Evolutionary conservation across 2,888 invertebrate species (phyloP).

Genomic region (Synergus itoensis): DNA sequence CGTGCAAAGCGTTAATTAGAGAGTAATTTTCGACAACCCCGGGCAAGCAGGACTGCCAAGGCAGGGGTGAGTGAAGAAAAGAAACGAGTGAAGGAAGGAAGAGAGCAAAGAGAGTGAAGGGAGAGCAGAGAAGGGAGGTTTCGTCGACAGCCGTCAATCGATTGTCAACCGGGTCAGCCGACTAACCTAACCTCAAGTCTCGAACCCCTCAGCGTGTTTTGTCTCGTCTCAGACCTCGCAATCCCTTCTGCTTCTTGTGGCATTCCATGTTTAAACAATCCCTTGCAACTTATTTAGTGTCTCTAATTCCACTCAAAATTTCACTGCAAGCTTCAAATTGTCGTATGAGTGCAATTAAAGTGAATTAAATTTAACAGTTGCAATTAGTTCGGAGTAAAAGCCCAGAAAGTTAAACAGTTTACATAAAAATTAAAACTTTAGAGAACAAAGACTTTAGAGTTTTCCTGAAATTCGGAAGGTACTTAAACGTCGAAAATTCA

Average conservation of each 20-base stretch:
- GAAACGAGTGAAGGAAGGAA: conserved; percentile 53
- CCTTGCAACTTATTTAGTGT: conserved; percentile 44
- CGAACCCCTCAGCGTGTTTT: conserved; percentile 52
- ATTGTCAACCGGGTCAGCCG: conserved; percentile 78
- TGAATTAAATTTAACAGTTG: background rate
- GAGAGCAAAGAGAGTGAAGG: conserved; percentile 52
- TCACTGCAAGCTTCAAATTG: background rate
- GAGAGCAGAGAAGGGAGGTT: conserved; percentile 68
- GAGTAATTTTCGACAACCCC: conserved; percentile 33
- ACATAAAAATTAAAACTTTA: background rate
- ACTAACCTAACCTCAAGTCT: conserved; percentile 73
- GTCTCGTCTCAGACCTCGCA: conserved; percentile 44
- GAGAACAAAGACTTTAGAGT: background rate
- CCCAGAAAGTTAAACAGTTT: background rate
- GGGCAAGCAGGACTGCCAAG: conserved; percentile 36
- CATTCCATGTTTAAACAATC: conserved; percentile 44
- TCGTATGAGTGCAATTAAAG: background rate
- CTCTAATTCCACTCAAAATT: background rate
- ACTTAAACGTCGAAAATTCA: conserved; percentile 42
- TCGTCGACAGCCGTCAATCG: conserved; percentile 79
- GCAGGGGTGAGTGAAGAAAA: conserved; percentile 46
- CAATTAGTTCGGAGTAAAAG: background rate
- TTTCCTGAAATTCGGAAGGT: conserved; percentile 2
- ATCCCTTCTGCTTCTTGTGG: conserved; percentile 40
- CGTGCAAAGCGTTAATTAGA: conserved; percentile 28